Conservation (phyloP, 2,113 vertebrate genomes). For the Ursus arctos region DNA sequence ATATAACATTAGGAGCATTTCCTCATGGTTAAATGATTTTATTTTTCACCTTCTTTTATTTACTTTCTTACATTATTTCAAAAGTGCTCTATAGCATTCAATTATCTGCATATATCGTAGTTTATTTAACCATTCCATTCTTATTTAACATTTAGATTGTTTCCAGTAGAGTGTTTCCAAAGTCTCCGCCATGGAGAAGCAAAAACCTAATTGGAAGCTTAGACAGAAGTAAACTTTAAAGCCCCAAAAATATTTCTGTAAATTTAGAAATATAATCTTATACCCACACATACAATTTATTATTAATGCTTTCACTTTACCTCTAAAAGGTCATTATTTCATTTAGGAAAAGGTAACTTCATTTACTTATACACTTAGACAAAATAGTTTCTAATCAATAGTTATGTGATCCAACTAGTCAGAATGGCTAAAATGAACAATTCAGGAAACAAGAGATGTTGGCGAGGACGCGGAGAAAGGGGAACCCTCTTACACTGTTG, state of each 20-base stretch:
- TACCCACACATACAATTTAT: background rate
- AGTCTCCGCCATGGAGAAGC: background rate
- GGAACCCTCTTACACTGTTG: too few species aligned
- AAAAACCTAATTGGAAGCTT: slow-evolving; percentile 11
- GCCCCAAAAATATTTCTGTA: background rate
- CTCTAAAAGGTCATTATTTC: slow-evolving; percentile 4
- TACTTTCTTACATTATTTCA: background rate
- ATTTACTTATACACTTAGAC: background rate
- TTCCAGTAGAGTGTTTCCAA: background rate
- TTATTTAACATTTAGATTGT: background rate
- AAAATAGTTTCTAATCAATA: slow-evolving; percentile 3
- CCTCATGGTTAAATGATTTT: background rate
- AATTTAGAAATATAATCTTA: background rate
- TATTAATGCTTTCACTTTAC: background rate
- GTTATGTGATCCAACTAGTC: background rate
- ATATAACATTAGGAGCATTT: background rate
- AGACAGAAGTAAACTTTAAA: background rate
- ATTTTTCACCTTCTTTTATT: background rate
- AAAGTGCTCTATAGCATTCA: background rate
- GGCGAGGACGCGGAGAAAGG: too few species aligned
- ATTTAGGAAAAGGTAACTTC: background rate
- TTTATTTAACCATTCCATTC: background rate
- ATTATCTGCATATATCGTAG: background rate
- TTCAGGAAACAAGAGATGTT: too few species aligned
- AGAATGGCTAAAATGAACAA: too few species aligned